A percentile compares a stretch with the other conserved stretches of the same genome.
Evolutionary conservation across 1,140 invertebrate genomes (phyloP).

Genomic region (Teleogryllus occipitalis): DNA sequence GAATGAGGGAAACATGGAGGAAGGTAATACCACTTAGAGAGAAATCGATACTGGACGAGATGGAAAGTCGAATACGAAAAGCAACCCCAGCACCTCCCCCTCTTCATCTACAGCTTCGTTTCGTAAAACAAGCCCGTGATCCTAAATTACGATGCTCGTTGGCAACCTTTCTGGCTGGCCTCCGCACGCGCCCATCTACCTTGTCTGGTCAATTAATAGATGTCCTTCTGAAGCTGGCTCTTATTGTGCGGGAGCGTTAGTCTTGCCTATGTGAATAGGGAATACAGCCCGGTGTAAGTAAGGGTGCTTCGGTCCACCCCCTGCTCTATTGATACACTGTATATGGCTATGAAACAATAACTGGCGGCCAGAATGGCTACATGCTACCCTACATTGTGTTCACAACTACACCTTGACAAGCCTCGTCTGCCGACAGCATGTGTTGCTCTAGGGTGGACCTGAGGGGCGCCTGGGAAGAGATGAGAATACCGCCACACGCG

Average conservation of each 20-base stretch:
- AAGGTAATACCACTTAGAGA: no score
- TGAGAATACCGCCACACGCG: not conserved
- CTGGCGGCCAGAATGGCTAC: slow-evolving; percentile 16
- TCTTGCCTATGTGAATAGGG: not conserved
- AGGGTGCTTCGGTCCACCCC: not conserved
- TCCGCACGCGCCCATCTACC: not conserved
- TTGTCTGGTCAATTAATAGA: not conserved
- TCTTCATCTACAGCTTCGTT: no score
- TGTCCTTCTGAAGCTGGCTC: not conserved
- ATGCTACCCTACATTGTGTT: slow-evolving; percentile 16
- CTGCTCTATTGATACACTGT: slow-evolving; percentile 15
- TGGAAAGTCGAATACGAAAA: no score
- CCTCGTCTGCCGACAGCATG: not conserved
- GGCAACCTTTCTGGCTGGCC: no score
- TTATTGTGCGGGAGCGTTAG: not conserved
- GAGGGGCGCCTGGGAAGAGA: not conserved
- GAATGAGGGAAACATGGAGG: no score
- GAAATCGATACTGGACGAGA: no score
- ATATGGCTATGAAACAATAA: slow-evolving; percentile 17
- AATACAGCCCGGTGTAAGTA: not conserved
- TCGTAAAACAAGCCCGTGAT: no score
- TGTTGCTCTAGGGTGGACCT: not conserved
- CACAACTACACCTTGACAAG: slow-evolving; percentile 14
- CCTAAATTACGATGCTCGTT: no score
- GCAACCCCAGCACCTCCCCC: no score